Evolutionary conservation across 1,140 invertebrate genomes (phyloP).

Genomic region (Coenobita brevimanus): DNA sequence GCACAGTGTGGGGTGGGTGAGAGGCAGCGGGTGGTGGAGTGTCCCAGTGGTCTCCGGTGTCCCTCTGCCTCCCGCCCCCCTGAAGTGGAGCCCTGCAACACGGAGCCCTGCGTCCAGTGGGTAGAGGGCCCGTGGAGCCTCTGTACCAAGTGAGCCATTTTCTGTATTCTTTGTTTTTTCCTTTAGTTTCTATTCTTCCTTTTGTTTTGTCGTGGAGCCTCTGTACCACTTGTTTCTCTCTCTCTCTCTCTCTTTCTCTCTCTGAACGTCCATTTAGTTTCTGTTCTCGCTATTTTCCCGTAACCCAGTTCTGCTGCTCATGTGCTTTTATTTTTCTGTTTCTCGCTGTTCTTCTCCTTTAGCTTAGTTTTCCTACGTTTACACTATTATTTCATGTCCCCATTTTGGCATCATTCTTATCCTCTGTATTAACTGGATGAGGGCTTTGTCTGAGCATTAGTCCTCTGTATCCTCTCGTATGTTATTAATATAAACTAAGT

Average conservation of each 20-base stretch:
- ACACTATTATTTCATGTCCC: neutral
- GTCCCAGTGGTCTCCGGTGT: conserved; percentile 36
- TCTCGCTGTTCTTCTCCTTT: neutral
- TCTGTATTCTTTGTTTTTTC: neutral
- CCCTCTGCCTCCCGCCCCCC: conserved; percentile 16
- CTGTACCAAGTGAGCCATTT: conserved; percentile 71
- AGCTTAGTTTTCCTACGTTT: neutral
- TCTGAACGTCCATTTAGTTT: neutral
- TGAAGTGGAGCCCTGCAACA: conserved; percentile 72
- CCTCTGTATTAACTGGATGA: no score
- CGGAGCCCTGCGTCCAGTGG: conserved; percentile 72
- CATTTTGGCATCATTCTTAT: no score
- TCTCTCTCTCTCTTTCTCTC: neutral
- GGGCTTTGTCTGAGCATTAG: no score
- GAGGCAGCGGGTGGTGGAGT: conserved; percentile 46
- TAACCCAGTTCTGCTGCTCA: no score
- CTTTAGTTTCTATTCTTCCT: neutral
- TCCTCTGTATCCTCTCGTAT: no score
- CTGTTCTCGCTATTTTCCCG: neutral
- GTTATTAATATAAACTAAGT: no score
- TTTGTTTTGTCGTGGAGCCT: neutral
- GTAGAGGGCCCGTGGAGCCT: conserved; percentile 74
- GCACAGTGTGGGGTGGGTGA: conserved; percentile 29
- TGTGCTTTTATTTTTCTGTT: no score
- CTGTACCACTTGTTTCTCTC: neutral